Conservation (phyloP, 1,140 invertebrate species). For the Phenacoccus solenopsis region DNA sequence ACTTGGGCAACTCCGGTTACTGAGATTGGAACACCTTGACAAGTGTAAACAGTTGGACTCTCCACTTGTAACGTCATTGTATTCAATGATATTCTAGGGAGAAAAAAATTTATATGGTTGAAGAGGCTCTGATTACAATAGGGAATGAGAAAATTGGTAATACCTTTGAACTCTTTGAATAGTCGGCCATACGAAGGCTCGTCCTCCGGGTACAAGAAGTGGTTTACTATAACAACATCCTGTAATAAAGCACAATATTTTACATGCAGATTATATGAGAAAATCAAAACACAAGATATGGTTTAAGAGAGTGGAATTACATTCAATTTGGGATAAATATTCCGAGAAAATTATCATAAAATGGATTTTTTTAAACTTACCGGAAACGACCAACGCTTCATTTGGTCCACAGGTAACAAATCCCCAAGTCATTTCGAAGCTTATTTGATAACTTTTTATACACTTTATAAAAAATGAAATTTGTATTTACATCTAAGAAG, state of each 20-base stretch:
- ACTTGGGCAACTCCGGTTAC: constrained; percentile 95
- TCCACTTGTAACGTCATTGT: constrained; percentile 91
- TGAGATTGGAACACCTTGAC: constrained; percentile 91
- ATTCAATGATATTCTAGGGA: constrained; percentile 76
- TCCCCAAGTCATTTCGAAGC: constrained; percentile 65
- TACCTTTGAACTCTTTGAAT: constrained; percentile 90
- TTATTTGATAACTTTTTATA: too few relatives aligned
- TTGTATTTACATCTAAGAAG: too few relatives aligned
- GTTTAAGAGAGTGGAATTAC: too few relatives aligned
- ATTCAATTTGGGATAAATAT: too few relatives aligned
- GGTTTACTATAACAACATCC: constrained; percentile 88
- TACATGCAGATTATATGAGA: not conserved
- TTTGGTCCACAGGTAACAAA: constrained; percentile 97
- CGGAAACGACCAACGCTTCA: constrained; percentile 91
- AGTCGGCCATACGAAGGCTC: constrained; percentile 92
- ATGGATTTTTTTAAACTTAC: too few relatives aligned
- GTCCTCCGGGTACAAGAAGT: constrained; percentile 79
- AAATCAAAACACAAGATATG: too few relatives aligned
- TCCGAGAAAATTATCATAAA: constrained; percentile 18
- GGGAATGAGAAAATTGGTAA: not conserved
- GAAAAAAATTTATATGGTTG: constrained; percentile 23
- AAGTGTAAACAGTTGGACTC: constrained; percentile 86
- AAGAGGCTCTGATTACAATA: not conserved
- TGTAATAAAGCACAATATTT: constrained; percentile 32
- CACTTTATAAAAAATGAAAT: too few relatives aligned